Evolutionary conservation across 2,113 vertebrate species (phyloP).

Genomic region (Dinomys branickii): DNA sequence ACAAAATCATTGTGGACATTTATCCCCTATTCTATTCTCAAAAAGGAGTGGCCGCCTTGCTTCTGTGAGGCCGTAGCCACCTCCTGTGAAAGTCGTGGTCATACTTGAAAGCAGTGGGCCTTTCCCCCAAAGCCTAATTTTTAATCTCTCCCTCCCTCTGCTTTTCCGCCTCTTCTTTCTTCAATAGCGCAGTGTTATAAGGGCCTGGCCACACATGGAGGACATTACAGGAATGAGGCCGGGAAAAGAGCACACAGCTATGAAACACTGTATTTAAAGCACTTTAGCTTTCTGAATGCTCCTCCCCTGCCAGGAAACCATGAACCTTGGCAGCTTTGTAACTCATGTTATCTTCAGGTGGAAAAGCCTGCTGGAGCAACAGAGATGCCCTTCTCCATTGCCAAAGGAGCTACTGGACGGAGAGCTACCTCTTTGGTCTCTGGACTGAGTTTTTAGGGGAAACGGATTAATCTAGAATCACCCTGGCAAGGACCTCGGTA

Average conservation of each 20-base stretch:
- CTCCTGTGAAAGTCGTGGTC: slow-evolving; percentile 35
- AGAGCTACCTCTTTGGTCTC: slow-evolving; percentile 63
- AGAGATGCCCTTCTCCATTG: slow-evolving; percentile 72
- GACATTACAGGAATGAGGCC: slow-evolving; percentile 80
- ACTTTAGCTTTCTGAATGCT: slow-evolving; percentile 77
- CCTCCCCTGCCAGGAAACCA: slow-evolving; percentile 75
- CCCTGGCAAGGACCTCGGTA: not conserved
- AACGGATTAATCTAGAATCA: not conserved
- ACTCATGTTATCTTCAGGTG: slow-evolving; percentile 82
- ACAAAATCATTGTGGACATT: slow-evolving; percentile 17
- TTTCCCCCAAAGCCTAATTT: not conserved
- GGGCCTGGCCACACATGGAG: slow-evolving; percentile 72
- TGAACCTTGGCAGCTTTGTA: slow-evolving; percentile 54
- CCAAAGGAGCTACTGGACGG: slow-evolving; percentile 78
- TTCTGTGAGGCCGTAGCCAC: slow-evolving; percentile 12
- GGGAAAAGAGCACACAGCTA: slow-evolving; percentile 75
- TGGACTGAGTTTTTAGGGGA: slow-evolving; percentile 55
- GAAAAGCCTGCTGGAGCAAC: slow-evolving; percentile 81
- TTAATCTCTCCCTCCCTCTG: not conserved
- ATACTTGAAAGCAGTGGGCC: slow-evolving; percentile 36
- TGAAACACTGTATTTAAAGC: slow-evolving; percentile 76
- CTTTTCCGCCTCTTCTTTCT: not conserved
- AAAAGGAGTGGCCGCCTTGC: not conserved
- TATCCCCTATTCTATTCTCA: not conserved
- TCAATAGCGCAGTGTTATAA: slow-evolving; percentile 62